Percentiles rank a stretch among this genome's conserved stretches.
Conservation (phyloP, 2,888 invertebrate genomes). For the Creontiades dilutus region DNA sequence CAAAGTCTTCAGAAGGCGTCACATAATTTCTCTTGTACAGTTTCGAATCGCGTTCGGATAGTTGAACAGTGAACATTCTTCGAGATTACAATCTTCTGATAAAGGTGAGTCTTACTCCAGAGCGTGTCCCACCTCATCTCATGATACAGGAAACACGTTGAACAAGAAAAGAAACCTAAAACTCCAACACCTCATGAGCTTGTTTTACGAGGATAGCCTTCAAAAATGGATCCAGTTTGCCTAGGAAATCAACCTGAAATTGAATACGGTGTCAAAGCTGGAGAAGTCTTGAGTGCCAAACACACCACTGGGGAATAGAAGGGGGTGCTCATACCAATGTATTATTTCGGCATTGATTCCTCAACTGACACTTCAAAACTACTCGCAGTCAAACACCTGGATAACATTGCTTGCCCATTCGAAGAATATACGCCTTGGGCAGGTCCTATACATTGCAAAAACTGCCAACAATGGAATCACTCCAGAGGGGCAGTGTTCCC, state of each 20-base stretch:
- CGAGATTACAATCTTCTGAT: too few species aligned
- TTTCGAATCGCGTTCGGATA: too few species aligned
- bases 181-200: background rate
- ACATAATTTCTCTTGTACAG: too few species aligned
- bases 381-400: background rate
- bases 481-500: too few species aligned
- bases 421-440: too few species aligned
- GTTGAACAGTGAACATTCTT: too few species aligned
- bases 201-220: conserved; percentile 9
- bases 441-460: too few species aligned
- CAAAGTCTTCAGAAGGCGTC: too few species aligned
- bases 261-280: background rate
- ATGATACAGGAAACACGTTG: background rate
- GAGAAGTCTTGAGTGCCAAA: conserved; percentile 12
- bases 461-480: too few species aligned
- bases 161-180: background rate
- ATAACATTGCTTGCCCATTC: too few species aligned
- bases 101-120: too few species aligned
- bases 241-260: background rate
- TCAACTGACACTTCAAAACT: background rate
- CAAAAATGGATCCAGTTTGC: background rate
- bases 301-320: background rate
- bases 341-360: conserved; percentile 1
- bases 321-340: conserved; percentile 30
- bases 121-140: too few species aligned